Evolutionary conservation across 2,888 invertebrate species (phyloP), one percentile per base, ranked within the genome.

Genomic region (Drosophila kuntzei): DNA sequence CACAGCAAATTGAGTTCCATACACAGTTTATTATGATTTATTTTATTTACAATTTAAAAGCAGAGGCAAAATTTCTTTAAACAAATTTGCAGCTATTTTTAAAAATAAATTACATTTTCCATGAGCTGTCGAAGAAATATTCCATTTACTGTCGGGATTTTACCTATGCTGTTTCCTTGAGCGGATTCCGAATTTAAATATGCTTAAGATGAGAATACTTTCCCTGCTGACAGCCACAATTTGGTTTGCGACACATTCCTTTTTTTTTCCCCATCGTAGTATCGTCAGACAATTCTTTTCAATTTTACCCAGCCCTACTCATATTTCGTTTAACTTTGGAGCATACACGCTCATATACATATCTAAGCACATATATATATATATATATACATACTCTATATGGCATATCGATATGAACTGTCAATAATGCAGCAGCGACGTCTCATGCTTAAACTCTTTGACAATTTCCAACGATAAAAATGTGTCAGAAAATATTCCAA

Each of bases 401-500:
- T 47, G 36, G 44, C 27, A 71, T 70, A 86, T 77, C 77, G 65
- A 79, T 77, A 80, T 71, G 75, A 71, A 63, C 84, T 84, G 89
- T 88, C 84, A 86, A 88, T 88, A 80, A 73, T 86, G 79, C 59
- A 53, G 55, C 41, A 43, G 64, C 57, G 47, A 43, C 44, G 49
- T 41, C 60, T 57, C 46, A 25, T 69, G 66, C 78, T 78, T 88
- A 71, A 88, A 86, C 84, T 83, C 84, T 84, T 84, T 88, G 84
- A 84, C 84, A 83, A 86, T 84, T 83, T 83, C 71, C 73, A 61
- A 62, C 88, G 80, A 84, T 84, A 88, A 84, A 84, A 88, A 84
- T 84, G 84, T 84, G 84, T 88, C 84, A 71, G 68, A 86, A 88
- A 86, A 88, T 86, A 75, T 88, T 77, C 80, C 58, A 82, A 86